Evolutionary conservation across 1,140 invertebrate genomes (phyloP).

Genomic region (Pseudoatta argentina): DNA sequence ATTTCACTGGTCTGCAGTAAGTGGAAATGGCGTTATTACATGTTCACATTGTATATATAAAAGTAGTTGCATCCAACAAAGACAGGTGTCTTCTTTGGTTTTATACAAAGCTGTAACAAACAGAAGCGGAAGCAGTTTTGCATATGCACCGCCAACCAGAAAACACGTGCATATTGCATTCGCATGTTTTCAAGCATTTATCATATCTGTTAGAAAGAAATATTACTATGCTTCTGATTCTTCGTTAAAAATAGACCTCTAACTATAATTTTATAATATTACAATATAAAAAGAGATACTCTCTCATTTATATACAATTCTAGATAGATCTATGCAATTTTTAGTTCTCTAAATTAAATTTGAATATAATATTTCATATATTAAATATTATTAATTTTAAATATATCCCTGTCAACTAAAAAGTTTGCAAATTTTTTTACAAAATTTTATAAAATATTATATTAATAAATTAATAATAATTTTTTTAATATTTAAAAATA

Average conservation of each 20-base stretch:
- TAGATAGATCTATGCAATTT: neutral
- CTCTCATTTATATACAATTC: neutral
- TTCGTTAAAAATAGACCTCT: neutral
- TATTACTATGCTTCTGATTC: neutral
- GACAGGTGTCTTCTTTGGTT: constrained; percentile 5
- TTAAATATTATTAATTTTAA: too few species aligned
- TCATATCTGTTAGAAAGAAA: neutral
- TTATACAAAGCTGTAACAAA: constrained; percentile 41
- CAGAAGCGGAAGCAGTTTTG: constrained; percentile 21
- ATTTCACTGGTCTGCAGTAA: constrained; percentile 7
- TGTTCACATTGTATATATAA: constrained; percentile 26
- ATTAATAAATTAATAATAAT: neutral
- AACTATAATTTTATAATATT: neutral
- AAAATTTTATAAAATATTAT: neutral
- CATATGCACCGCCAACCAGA: neutral
- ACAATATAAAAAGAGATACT: neutral
- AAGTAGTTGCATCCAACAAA: constrained; percentile 22
- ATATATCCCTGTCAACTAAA: too few species aligned
- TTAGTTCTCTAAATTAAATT: constrained; percentile 4
- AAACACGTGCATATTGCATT: constrained; percentile 23
- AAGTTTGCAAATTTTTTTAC: too few species aligned
- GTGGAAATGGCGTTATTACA: constrained; percentile 33
- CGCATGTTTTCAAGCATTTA: constrained; percentile 15
- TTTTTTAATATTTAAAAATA: neutral
- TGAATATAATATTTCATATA: neutral